These are phyloP conservation scores for Ectobius pallidus DNA, from an alignment of 2,888 invertebrate genomes.

Conservation along the genomic window DNA sequence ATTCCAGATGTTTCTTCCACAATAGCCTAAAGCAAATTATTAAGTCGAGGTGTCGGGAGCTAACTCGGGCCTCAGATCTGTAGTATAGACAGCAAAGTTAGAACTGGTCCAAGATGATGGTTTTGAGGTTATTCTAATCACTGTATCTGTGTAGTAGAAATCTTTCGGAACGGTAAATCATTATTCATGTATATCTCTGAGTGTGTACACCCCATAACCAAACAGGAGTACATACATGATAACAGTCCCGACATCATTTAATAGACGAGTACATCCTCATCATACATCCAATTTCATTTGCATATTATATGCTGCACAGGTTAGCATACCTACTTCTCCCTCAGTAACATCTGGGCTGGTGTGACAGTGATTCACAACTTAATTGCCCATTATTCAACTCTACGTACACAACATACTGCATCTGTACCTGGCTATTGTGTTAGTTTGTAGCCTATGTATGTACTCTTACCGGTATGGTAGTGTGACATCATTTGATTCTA, in stretches of 20 bases:
- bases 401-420: constrained; percentile 2
- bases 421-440: constrained; percentile 1
- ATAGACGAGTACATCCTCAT: neutral
- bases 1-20: no score
- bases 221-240: no score
- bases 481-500: constrained; percentile 13
- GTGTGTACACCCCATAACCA: no score
- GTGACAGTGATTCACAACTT: constrained; percentile 12
- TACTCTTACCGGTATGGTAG: neutral
- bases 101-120: no score
- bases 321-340: neutral
- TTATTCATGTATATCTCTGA: no score
- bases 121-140: no score
- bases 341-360: neutral
- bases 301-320: neutral
- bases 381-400: constrained; percentile 26
- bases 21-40: no score
- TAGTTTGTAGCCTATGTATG: neutral
- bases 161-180: no score
- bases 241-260: neutral
- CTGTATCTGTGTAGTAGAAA: no score
- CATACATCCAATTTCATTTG: neutral
- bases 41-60: no score
- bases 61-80: no score
- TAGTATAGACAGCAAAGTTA: no score